Base-by-base conservation (phyloP, 2,797 vertebrate genomes). In the Nothura maculosa region DNA sequence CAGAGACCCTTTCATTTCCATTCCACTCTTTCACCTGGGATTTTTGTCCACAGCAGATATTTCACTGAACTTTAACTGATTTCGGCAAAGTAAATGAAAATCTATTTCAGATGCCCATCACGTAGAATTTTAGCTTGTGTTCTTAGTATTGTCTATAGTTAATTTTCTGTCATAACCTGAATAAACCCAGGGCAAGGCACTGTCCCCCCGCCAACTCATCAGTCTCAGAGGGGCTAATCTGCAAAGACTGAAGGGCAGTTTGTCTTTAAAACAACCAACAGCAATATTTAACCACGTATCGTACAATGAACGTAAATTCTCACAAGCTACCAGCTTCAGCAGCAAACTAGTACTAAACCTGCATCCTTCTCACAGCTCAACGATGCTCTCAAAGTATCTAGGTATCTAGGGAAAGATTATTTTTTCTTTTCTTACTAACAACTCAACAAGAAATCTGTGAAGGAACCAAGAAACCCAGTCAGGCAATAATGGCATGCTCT, bases 71-170 rank as follows among this genome's bases (percentile, higher is more conserved):
- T 13, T 76, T 50, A 54, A 68, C 16, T 12, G 45, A 61, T 20
- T n/a, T 60, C 25, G 24, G 24, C 38, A 74, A 57, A 1, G 15
- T 30, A 78, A 88, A 75, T 27, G 12, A 64, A 78, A 90, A 91
- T 15, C 18, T 45, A 9, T 60, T 73, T 42, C 25, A 72, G 77
- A 74, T 13, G 8, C 9, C 83, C 6, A 15, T 76, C 68, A 58
- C 0, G 0, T 6, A 0, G 0, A 84, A 54, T 58, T 27, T 87
- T 80, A 52, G 14, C 36, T 57, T 48, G 21, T 7, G 45, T 36
- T 69, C 32, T 47, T 60, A 30, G 40, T 68, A n/a, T 45, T 47
- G 32, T 54, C 67, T 55, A 11, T 34, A 42, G 30, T 82, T 63
- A 34, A 55, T 81, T 76, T 81, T 72, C 82, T 87, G 58, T 68